These are phyloP conservation scores for Pseudomyrmex cubaensis DNA, from an alignment of 1,140 invertebrate species.

Conservation along the genomic window DNA sequence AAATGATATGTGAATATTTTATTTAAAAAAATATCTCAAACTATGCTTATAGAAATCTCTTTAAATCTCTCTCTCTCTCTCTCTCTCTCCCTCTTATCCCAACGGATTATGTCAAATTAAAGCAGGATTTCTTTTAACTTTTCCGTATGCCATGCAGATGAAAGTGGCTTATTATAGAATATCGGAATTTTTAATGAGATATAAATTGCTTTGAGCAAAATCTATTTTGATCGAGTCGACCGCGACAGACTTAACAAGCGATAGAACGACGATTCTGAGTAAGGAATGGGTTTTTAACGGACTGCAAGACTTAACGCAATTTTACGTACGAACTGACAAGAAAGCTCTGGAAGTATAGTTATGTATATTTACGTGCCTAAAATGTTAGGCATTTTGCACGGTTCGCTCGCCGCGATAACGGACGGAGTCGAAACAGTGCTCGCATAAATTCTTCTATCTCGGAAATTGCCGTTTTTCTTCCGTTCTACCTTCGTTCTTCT, in stretches of 20 bases:
- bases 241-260: constrained; percentile 5
- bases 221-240: background rate
- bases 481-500: constrained; percentile 64
- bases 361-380: constrained; percentile 49
- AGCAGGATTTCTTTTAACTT: constrained; percentile 12
- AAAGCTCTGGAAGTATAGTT: constrained; percentile 1
- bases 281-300: constrained; percentile 34
- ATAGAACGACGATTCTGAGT: background rate
- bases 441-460: constrained; percentile 71
- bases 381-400: constrained; percentile 50
- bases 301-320: constrained; percentile 9
- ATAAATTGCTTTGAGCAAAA: constrained; percentile 13
- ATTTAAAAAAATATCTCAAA: background rate
- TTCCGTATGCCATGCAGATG: background rate
- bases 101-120: background rate
- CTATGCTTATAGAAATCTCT: background rate
- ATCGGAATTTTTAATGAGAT: constrained; percentile 31
- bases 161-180: constrained; percentile 5
- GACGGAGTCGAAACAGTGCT: constrained; percentile 20
- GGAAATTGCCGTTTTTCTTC: constrained; percentile 72
- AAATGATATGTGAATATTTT: no score
- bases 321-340: constrained; percentile 16
- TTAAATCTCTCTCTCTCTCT: no score
- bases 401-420: constrained; percentile 44
- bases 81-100: background rate